Percentiles rank a stretch among this genome's conserved stretches.
Conservation (phyloP, 2,888 invertebrate species). For the Pseudococcus jackbeardsleyi region DNA sequence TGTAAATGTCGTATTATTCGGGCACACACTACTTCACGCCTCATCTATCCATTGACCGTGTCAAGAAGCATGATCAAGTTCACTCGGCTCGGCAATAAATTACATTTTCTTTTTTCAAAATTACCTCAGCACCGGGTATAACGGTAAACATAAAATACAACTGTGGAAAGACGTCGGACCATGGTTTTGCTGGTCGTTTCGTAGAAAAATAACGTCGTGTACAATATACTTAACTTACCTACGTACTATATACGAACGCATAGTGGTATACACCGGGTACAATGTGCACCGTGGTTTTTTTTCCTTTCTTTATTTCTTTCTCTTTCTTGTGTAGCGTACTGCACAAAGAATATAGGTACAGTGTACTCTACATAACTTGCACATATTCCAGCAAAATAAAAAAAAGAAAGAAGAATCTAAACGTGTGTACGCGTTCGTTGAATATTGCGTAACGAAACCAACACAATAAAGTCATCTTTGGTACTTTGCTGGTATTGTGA, state of each 20-base stretch:
- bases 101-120: constrained; percentile 37
- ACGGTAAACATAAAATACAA: constrained; percentile 39
- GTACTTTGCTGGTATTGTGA: not conserved
- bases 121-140: constrained; percentile 4
- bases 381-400: constrained; percentile 12
- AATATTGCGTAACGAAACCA: constrained; percentile 49
- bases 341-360: not conserved
- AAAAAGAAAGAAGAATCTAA: not conserved
- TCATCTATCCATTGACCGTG: constrained; percentile 35
- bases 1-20: constrained; percentile 28
- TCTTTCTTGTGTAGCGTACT: not conserved
- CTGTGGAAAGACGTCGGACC: constrained; percentile 29
- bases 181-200: not conserved
- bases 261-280: not conserved
- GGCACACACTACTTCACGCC: constrained; percentile 32
- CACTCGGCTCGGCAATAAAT: constrained; percentile 36
- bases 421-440: constrained; percentile 13
- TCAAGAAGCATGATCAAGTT: constrained; percentile 45
- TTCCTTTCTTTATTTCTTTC: not conserved
- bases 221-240: not conserved
- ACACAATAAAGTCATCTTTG: constrained; percentile 12
- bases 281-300: not conserved
- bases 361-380: not conserved
- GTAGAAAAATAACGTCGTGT: constrained; percentile 28
- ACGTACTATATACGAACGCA: not conserved